Evolutionary conservation across 2,113 vertebrate species (phyloP).

Genomic region (Oxygymnocypris stewartii): DNA sequence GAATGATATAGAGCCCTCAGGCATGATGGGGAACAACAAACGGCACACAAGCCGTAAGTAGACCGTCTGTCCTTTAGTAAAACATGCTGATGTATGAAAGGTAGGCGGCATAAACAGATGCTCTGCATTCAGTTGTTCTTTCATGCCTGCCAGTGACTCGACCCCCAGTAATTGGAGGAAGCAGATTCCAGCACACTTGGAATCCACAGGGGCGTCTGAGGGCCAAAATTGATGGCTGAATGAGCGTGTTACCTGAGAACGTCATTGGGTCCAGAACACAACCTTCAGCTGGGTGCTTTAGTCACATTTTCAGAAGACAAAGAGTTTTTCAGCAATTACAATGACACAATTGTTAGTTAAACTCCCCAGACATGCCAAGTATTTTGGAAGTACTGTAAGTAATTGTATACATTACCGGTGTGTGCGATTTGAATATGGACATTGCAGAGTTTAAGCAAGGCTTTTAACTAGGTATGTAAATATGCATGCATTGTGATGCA

Average conservation of each 20-base stretch:
- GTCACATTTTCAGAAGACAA: neutral
- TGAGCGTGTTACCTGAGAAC: neutral
- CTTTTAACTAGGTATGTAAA: neutral
- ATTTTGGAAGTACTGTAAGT: neutral
- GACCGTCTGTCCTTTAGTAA: constrained; percentile 21
- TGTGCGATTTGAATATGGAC: neutral
- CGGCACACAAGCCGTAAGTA: constrained; percentile 37
- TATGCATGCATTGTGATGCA: neutral
- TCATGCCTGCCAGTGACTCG: neutral
- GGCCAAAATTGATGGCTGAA: neutral
- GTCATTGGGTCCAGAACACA: neutral
- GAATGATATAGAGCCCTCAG: constrained; percentile 54
- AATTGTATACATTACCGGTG: neutral
- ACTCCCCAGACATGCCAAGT: neutral
- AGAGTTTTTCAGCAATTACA: neutral
- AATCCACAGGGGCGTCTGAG: neutral
- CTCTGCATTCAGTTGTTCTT: constrained; percentile 54
- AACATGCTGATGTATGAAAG: constrained; percentile 34
- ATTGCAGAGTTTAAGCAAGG: neutral
- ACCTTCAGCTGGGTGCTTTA: neutral
- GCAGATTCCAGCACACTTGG: neutral
- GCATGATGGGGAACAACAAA: neutral
- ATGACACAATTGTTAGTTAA: neutral
- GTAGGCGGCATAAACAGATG: constrained; percentile 51
- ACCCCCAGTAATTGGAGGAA: neutral